Evolutionary conservation across 2,888 invertebrate species (phyloP), one percentile per base, ranked within the genome.

Genomic region (Drosophila testacea): DNA sequence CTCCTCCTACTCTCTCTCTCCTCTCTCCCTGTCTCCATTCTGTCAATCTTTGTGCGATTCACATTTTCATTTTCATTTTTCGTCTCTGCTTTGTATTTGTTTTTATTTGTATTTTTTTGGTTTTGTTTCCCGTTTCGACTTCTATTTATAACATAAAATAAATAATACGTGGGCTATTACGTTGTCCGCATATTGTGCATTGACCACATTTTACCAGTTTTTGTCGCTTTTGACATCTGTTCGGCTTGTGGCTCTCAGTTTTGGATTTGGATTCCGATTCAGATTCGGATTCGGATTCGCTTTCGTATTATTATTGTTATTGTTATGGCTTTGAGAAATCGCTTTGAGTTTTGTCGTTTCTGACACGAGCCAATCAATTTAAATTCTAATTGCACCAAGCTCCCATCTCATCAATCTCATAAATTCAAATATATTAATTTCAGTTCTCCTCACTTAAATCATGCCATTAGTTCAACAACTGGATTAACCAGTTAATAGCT

Each of bases 81-180:
- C n/a, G 55, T 55, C 28, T 55, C 34, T 52, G 30, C 22, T 30
- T 32, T 46, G 41, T 44, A 9, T 42, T 30, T 67, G 36, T 11
- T 38, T 22, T 44, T 60, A n/a, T 52, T 16, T 27, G 13, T 38
- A 47, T n/a, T 44, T 54, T 39, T 34, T 66, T 51, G 38, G 44
- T 36, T 64, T 41, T 57, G 28, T 65, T 63, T 56, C 41, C 54
- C 44, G 54, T 50, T 63, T 52, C n/a, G 57, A 9, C 41, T 56
- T 64, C 66, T 67, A 78, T 77, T 77, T 77, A 66, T 77, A 77
- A 62, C 48, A 57, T 36, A 44, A 67, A 64, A 62, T 67, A 74
- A 78, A 77, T 77, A 77, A 78, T 60, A 68, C 68, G 63, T 77
- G 48, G 60, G 32, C 69, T 57, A 73, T 69, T 60, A 57, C 60